Conservation (phyloP, 2,888 invertebrate species). For the Nephrotoma appendiculata region DNA sequence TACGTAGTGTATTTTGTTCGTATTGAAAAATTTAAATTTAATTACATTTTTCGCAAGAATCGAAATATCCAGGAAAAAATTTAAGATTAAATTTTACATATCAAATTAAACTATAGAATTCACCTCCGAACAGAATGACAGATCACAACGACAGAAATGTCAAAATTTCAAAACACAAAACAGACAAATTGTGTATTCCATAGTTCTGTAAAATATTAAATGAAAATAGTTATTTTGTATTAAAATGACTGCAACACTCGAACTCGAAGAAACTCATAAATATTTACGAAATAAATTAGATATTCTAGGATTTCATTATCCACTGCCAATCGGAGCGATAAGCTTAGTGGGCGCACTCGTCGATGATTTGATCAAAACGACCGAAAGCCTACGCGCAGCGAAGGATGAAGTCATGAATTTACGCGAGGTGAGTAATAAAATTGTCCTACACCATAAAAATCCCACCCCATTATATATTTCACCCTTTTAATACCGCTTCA, state of each 20-base stretch:
- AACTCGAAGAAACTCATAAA: not conserved
- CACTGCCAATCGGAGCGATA: conserved; percentile 58
- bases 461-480: not conserved
- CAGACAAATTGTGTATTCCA: not conserved
- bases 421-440: conserved; percentile 36
- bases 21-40: too few species aligned
- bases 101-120: not conserved
- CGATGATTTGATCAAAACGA: conserved; percentile 72
- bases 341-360: conserved; percentile 68
- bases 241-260: not conserved
- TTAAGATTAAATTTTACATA: too few species aligned
- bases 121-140: not conserved
- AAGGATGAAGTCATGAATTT: conserved; percentile 61
- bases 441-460: not conserved
- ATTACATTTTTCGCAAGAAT: too few species aligned
- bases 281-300: conserved; percentile 53
- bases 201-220: not conserved
- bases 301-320: conserved; percentile 66
- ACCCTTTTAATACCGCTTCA: not conserved
- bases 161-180: not conserved
- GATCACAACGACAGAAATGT: not conserved
- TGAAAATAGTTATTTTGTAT: not conserved
- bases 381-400: conserved; percentile 72
- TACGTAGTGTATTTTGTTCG: too few species aligned
- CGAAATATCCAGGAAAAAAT: too few species aligned